Base-by-base conservation (phyloP, 2,797 vertebrate genomes). In the Vespertilio murinus region DNA sequence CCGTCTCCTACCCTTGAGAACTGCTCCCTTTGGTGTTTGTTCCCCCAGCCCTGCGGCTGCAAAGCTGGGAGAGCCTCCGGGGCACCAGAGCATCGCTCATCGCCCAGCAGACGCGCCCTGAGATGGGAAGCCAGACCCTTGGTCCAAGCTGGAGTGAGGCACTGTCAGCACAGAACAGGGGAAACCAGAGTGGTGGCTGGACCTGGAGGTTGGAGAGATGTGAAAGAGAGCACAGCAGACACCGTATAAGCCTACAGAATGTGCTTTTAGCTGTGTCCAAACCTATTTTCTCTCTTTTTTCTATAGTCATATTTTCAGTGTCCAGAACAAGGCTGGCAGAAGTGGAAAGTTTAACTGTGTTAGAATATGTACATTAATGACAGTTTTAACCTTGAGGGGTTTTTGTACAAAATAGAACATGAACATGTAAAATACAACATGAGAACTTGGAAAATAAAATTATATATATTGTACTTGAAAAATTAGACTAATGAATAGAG, bases 381-480 rank as follows among this genome's bases (percentile, higher is more conserved):
- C 38, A 64, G 9, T 73, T 94, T 88, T 88, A 84, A 70, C 20
- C 35, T 80, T 28, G 28, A 77, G 16, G 89, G 49, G 38, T 90
- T 10, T 70, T 80, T 65, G 35, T 65, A 85, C 88, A 45, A 89
- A 82, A 71, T 42, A 88, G 49, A 88, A 90, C 75, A 40, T 45
- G 28, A 74, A 49, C 73, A 33, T 49, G 42, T 28, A 2, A 90
- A 82, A 73, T 45, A 81, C 45, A 90, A 90, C 52, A 71, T 6
- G 42, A 28, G 49, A 91, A 94, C 35, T 93, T 73, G 28, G 47
- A 93, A 96, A 88, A 77, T 88, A 83, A 30, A 54, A 85, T 20
- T n/a, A 47, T 67, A 33, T 23, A 35, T 3, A 65, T 96, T 92
- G 28, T 71, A n/a, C 28, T 52, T 71, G 23, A 90, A 85, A 90